These are phyloP conservation scores for Alexandromys oeconomus DNA, from an alignment of 2,797 vertebrate genomes.

Conservation along the genomic window DNA sequence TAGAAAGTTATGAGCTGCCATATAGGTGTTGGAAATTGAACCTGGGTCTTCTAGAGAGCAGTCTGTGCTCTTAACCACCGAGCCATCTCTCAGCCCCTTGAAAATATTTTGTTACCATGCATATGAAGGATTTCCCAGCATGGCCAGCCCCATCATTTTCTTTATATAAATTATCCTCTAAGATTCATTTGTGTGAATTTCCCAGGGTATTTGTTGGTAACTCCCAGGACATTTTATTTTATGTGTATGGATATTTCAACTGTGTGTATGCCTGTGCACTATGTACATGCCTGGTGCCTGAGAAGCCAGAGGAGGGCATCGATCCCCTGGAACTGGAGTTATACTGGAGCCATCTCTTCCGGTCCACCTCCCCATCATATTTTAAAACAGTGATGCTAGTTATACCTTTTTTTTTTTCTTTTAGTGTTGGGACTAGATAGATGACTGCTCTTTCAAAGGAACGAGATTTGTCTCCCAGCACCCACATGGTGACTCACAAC, in stretches of 20 bases:
- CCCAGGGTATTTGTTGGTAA: not conserved
- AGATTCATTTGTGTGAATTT: constrained; percentile 35
- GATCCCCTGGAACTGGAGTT: not conserved
- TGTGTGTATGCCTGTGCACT: not conserved
- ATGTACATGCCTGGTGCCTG: not conserved
- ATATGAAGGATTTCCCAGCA: not conserved
- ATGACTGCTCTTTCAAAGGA: not conserved
- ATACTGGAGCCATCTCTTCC: not conserved
- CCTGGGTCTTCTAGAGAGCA: not conserved
- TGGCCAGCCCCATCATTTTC: not conserved
- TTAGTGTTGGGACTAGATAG: not conserved
- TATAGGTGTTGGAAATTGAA: not conserved
- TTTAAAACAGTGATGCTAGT: not conserved
- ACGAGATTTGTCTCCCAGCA: not conserved
- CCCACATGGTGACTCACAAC: not conserved
- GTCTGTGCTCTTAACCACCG: not conserved
- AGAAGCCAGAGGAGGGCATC: not conserved
- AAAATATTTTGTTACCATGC: not conserved
- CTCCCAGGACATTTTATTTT: not conserved
- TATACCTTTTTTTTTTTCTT: not conserved
- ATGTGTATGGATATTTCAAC: not conserved
- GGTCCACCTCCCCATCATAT: not conserved
- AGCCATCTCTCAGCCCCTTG: not conserved
- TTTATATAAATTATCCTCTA: not conserved
- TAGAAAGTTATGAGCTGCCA: not conserved